phyloP scores from a whole-genome alignment of 1,140 invertebrate species.

The Zaprionus ornatus region DNA sequence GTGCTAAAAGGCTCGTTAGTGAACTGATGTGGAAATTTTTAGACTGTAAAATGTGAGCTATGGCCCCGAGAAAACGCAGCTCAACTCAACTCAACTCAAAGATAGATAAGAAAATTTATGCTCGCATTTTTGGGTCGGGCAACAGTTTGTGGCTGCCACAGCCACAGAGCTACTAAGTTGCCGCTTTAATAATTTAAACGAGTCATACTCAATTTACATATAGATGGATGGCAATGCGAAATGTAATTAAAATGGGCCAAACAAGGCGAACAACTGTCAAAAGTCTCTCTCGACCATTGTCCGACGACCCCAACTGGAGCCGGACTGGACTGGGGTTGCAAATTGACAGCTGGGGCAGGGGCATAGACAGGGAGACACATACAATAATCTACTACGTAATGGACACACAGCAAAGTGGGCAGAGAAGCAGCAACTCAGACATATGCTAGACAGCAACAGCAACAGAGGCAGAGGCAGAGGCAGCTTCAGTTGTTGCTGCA shows the following conservation, averaged over 20 bases:
- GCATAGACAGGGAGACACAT: slow-evolving; percentile 54
- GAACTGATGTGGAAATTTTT: slow-evolving; percentile 73
- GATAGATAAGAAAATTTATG: slow-evolving; percentile 73
- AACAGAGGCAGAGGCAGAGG: background rate
- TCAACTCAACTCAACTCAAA: slow-evolving; percentile 53
- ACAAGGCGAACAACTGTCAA: slow-evolving; percentile 66
- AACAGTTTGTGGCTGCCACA: slow-evolving; percentile 28
- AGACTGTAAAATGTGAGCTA: slow-evolving; percentile 43
- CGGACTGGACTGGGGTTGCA: slow-evolving; percentile 39
- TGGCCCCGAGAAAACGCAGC: slow-evolving; percentile 36
- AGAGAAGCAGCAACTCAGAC: slow-evolving; percentile 22
- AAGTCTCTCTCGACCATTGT: slow-evolving; percentile 55
- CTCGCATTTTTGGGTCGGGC: slow-evolving; percentile 26
- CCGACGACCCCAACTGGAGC: slow-evolving; percentile 21
- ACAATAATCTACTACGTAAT: slow-evolving; percentile 80
- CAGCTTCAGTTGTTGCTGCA: slow-evolving; percentile 44
- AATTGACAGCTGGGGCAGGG: slow-evolving; percentile 64
- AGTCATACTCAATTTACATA: slow-evolving; percentile 55
- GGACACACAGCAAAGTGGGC: slow-evolving; percentile 52
- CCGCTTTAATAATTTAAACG: slow-evolving; percentile 50
- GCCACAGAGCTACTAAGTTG: slow-evolving; percentile 27
- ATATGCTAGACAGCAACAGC: slow-evolving; percentile 59
- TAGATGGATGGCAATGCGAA: slow-evolving; percentile 25
- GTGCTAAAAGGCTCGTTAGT: slow-evolving; percentile 59
- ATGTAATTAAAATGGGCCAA: slow-evolving; percentile 75